Base-by-base conservation (phyloP, 2,113 vertebrate species). In the Syrrhaptes paradoxus region DNA sequence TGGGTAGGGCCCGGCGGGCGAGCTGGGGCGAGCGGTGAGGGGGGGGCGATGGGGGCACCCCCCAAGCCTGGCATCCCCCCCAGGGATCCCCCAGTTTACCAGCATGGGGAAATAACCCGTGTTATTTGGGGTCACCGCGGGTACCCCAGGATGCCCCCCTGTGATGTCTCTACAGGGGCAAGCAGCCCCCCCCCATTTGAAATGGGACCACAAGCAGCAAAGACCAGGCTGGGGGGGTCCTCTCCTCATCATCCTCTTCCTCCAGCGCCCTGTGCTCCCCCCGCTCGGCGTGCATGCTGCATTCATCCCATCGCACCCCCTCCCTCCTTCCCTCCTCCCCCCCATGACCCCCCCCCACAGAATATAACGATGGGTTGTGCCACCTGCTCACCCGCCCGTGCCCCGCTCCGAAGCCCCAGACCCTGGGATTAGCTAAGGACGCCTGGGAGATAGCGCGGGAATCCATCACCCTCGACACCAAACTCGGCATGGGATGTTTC, bases 401-500 rank as follows among this genome's bases (percentile, higher is more conserved):
- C 97, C 97, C 95, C 52, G 97, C 97, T 95, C 58, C 95, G 98
- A 99, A 97, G 93, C 99, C 99, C 11, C 99, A 99, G 97, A 99
- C 99, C 46, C 67, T 99, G 97, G 99, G 99, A 89, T 98, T 99
- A 82, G 98, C 98, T 91, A 98, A 98, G 93, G 99, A 99, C 1
- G 99, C 99, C 73, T 99, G 99, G 99, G 99, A 99, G 96, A 99
- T 99, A 93, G 24, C 41, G 68, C 98, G 99, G 75, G 97, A 97
- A 8, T 98, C 98, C 59, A 98, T 99, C 92, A 63, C 82, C 57
- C 86, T 99, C 26, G 85, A 99, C 90, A 95, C 87, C 95, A 98
- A 98, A 93, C 98, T 99, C 97, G 99, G 99, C 95, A 99, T 99
- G 86, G 99, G 99, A 96, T 99, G 98, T 98, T 99, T 99, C 11